Evolutionary conservation across 1,140 invertebrate species (phyloP), one percentile per base, ranked within the genome.

Genomic region (Drosophila nasuta): DNA sequence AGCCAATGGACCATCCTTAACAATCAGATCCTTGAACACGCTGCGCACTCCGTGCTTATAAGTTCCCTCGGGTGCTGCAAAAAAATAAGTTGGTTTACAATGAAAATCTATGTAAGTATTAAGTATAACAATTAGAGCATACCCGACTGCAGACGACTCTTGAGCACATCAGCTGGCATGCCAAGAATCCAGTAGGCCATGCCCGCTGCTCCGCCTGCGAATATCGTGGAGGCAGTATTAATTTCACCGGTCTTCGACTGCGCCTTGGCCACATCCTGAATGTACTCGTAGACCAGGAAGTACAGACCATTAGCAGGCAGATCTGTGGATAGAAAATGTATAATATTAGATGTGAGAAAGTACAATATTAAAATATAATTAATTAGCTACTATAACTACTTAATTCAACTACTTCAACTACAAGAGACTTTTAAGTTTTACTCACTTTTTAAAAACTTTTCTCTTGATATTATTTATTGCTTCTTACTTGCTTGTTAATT

Each of bases 131-230:
- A 43, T 10, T 48, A 13, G 10, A 6, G 82, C 60, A 71, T 93
- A 97, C 97, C 97, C 81, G 97, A 99, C 94, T 99, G 99, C 58
- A 99, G 93, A 68, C 98, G 95, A 92, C 98, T 99, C 93, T 99
- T 99, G 11, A 99, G 93, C 13, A 99, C 98, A 95, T 99, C 99
- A 43, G 98, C 96, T n/a, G 98, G 98, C 95, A 99, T 98, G 76
- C 97, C 98, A 25, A 99, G 95, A 3, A 96, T 90, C 99, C 99
- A 99, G 93, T 99, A 99, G 75, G 96, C 96, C 91, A 99, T 98
- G 62, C 99, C 99, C 70, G 99, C 98, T 92, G 96, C 96, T 57
- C 99, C 99, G 77, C 99, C 99, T 82, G 98, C 98, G 81, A 98
- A 94, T 74, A 99, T 95, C 0, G 98, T 99, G 79, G 96, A 96